Evolutionary conservation across 2,113 vertebrate species (phyloP).

Genomic region (Brachionichthys hirsutus): DNA sequence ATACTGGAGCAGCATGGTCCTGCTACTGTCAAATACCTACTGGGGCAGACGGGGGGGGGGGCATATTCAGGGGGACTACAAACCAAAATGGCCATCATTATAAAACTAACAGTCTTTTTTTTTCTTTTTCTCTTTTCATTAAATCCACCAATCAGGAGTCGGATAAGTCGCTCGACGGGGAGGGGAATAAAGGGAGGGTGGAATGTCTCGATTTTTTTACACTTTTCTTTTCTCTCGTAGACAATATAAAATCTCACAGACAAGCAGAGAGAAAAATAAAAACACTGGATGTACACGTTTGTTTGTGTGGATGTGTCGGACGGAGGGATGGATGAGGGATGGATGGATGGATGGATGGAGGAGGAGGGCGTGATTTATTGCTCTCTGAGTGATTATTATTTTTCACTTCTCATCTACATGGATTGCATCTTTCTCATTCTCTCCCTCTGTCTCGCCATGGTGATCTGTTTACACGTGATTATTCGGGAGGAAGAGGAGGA

Average conservation of each 20-base stretch:
- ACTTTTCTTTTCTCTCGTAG: constrained; percentile 62
- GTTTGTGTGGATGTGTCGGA: constrained; percentile 25
- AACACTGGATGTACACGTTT: constrained; percentile 49
- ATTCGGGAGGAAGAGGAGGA: constrained; percentile 38
- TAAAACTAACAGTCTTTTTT: constrained; percentile 79
- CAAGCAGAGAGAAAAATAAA: constrained; percentile 71
- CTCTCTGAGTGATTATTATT: constrained; percentile 74
- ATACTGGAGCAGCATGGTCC: constrained; percentile 66
- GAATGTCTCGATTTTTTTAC: constrained; percentile 57
- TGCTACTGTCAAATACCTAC: constrained; percentile 71
- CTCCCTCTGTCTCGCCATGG: constrained; percentile 64
- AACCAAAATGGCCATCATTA: constrained; percentile 75
- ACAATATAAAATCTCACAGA: constrained; percentile 81
- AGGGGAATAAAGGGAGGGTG: constrained; percentile 5
- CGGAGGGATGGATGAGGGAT: constrained; percentile 14
- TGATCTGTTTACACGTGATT: constrained; percentile 73
- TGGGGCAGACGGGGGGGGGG: constrained; percentile 34
- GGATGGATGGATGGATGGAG: constrained; percentile 5
- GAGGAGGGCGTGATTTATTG: constrained; percentile 75
- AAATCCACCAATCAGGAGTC: constrained; percentile 49
- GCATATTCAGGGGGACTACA: constrained; percentile 52
- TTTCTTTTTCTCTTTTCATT: constrained; percentile 33
- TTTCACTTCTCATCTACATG: constrained; percentile 70
- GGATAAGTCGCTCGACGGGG: constrained; percentile 45
- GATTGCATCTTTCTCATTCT: constrained; percentile 65